Percentiles rank a stretch among this genome's conserved stretches.
Conservation (phyloP, 2,113 vertebrate genomes). For the Rhombomys opimus region DNA sequence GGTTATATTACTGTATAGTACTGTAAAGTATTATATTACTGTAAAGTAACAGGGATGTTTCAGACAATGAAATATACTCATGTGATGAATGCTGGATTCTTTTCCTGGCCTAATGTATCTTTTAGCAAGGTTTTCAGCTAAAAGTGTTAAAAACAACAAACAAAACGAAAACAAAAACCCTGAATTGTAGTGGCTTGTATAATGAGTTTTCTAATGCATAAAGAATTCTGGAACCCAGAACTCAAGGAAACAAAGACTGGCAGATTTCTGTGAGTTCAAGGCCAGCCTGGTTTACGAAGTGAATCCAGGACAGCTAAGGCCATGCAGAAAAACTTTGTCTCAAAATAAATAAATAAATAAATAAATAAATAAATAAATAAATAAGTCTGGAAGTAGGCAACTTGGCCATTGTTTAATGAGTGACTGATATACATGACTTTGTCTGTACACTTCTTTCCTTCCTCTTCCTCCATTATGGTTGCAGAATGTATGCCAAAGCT, state of each 20-base stretch:
- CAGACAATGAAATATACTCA: conserved; percentile 32
- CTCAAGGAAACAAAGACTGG: too few species aligned
- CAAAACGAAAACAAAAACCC: not conserved
- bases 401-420: conserved; percentile 1
- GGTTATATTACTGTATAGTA: not conserved
- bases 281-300: too few species aligned
- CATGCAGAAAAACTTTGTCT: too few species aligned
- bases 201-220: conserved; percentile 32
- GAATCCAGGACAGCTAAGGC: too few species aligned
- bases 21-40: not conserved
- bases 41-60: not conserved
- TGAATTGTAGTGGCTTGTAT: not conserved
- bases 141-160: conserved; percentile 18
- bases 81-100: not conserved
- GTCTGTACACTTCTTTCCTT: not conserved
- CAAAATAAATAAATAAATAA: too few species aligned
- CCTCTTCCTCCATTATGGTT: not conserved
- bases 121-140: conserved; percentile 22
- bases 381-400: not conserved
- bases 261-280: too few species aligned
- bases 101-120: conserved; percentile 23
- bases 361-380: too few species aligned
- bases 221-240: not conserved
- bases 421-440: not conserved
- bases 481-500: not conserved